Percentiles rank a stretch among this genome's conserved stretches.
Evolutionary conservation across 2,113 vertebrate species (phyloP).

Genomic region (Microcebus murinus): DNA sequence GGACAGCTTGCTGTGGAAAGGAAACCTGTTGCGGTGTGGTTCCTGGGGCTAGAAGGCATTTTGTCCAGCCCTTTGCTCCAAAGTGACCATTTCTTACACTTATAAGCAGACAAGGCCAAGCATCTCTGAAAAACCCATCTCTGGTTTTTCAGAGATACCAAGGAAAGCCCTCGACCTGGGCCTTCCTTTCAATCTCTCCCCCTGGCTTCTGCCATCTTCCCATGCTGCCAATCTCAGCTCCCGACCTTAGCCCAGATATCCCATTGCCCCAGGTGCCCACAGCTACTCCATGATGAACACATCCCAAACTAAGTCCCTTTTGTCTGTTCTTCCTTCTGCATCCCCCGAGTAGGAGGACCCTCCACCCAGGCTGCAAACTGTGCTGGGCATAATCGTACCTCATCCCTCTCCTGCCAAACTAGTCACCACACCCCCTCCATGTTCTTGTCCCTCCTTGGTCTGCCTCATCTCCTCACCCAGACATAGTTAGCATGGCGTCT

Average conservation of each 20-base stretch:
- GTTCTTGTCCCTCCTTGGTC: neutral
- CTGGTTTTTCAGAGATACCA: neutral
- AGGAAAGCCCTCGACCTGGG: neutral
- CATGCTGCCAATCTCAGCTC: neutral
- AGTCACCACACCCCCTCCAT: neutral
- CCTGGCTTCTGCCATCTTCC: neutral
- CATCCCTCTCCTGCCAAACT: neutral
- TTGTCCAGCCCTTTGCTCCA: neutral
- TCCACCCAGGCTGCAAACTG: neutral
- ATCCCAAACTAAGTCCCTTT: neutral
- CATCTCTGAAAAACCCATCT: neutral
- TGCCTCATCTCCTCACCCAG: neutral
- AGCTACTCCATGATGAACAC: neutral
- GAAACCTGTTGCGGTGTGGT: neutral
- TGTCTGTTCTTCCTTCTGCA: neutral
- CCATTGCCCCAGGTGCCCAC: neutral
- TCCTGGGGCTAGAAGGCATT: neutral
- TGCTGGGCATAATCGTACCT: too few relatives aligned
- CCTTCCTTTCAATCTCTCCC: neutral
- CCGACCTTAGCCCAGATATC: neutral
- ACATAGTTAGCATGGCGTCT: neutral
- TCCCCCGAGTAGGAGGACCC: neutral
- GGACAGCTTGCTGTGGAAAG: slow-evolving; percentile 82
- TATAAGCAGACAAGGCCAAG: neutral
- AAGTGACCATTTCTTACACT: neutral